Evolutionary conservation across 2,797 vertebrate genomes (phyloP), one percentile per base, ranked within the genome.

Genomic region (Pseudochirops corinnae): DNA sequence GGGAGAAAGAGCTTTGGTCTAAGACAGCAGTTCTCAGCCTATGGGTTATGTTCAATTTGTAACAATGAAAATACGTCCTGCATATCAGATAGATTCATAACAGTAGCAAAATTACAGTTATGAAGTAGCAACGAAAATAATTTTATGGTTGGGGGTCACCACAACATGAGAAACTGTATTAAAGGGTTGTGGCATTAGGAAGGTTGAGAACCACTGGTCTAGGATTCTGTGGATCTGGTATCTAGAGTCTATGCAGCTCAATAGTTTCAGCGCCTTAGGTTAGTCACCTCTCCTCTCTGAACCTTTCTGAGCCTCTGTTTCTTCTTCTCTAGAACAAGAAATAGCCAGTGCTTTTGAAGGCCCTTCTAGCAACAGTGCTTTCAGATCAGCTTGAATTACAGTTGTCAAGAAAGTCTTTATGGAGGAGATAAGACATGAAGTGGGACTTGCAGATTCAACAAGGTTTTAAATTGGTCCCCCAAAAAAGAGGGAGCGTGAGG

Each of bases 1-100:
- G 94, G 96, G 96, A 74, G 96, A 90, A n/a, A n/a, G 11, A 82
- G 39, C 2, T 39, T 39, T 82, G 18, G 21, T 24, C 74, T 46
- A 50, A 39, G 39, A 46, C n/a, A 46, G 46, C 46, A 46, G 46
- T 46, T 46, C 2, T 46, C 46, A 46, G 2, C 46, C 46, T 46
- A 2, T 46, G 46, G 46, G 46, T 46, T 46, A 46, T 46, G 46
- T 46, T 46, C 46, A 46, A 46, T 46, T 46, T 46, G 46, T 46
- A 46, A 46, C 46, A 46, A 46, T 46, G 46, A 46, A 46, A 46
- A 46, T 46, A 46, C 46, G 46, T 46, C 46, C 46, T 46, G 46
- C 46, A 46, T 46, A 46, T 46, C 46, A 46, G 46, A 46, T 46
- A 46, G 46, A 46, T 46, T 46, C 46, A 46, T 46, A 46, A 46